These are phyloP conservation scores for Solen grandis DNA, from an alignment of 1,140 invertebrate species.

Conservation along the genomic window DNA sequence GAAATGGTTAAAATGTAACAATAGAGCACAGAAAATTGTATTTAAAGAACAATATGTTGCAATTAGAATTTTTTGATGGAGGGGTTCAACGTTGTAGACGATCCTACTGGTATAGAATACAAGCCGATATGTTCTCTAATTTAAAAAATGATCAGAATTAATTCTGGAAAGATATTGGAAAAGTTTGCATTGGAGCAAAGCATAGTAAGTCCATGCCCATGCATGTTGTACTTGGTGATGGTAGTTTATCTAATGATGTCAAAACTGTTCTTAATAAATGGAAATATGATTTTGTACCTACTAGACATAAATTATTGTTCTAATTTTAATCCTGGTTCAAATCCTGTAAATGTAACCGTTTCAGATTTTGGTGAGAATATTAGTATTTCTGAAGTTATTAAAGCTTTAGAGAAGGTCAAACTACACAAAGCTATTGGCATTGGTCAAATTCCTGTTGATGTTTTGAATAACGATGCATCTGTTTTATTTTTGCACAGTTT, in stretches of 20 bases:
- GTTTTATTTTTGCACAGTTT: neutral
- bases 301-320: neutral
- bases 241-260: conserved; percentile 6
- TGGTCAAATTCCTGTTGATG: neutral
- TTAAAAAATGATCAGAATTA: neutral
- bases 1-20: conserved; percentile 15
- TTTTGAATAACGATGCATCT: conserved; percentile 27
- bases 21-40: neutral
- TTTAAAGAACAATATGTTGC: neutral
- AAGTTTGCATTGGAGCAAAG: neutral
- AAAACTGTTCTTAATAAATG: neutral
- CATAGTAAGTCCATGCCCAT: conserved; percentile 10
- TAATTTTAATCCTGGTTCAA: neutral
- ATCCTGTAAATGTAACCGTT: too few species aligned
- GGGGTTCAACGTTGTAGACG: neutral
- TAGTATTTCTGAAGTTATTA: neutral
- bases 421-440: neutral
- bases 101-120: neutral
- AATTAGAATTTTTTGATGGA: neutral
- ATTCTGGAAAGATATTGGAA: conserved; percentile 9
- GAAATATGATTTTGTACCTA: too few species aligned
- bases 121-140: conserved; percentile 5
- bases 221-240: neutral
- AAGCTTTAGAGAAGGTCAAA: conserved; percentile 10
- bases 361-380: too few species aligned